Conservation (phyloP, 1,140 invertebrate species). For the Anastrepha ludens region DNA sequence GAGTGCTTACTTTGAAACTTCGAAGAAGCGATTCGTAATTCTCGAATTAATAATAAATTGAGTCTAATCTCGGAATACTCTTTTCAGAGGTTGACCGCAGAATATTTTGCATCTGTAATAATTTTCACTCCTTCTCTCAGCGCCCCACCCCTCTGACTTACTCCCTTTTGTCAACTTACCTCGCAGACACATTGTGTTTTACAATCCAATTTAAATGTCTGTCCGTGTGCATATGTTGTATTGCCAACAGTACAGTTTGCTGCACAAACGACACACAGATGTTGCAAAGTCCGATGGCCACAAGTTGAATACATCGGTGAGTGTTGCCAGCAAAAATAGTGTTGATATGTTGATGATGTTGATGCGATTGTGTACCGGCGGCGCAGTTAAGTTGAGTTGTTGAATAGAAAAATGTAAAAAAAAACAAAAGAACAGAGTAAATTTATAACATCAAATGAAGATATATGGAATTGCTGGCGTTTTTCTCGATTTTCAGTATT, state of each 20-base stretch:
- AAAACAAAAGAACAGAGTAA: constrained; percentile 1
- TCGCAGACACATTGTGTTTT: constrained; percentile 82
- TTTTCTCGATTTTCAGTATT: constrained; percentile 7
- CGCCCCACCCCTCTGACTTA: not conserved
- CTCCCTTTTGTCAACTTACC: constrained; percentile 73
- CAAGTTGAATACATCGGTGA: not conserved
- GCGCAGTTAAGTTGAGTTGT: constrained; percentile 20
- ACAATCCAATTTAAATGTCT: constrained; percentile 81
- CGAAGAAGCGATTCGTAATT: no score
- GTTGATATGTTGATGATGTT: constrained; percentile 50
- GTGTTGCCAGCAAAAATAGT: constrained; percentile 38
- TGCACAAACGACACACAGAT: constrained; percentile 55
- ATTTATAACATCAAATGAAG: constrained; percentile 48
- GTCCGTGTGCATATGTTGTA: constrained; percentile 79
- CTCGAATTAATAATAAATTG: no score
- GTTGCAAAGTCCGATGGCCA: constrained; percentile 7
- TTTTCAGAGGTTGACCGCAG: no score
- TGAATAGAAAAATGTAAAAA: not conserved
- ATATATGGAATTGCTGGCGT: not conserved
- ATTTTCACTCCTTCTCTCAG: not conserved
- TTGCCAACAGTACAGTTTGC: constrained; percentile 78
- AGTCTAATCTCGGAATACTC: no score
- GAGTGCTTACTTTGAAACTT: no score
- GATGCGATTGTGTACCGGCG: constrained; percentile 21
- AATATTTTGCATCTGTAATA: no score